Conservation (phyloP, 2,888 invertebrate genomes). For the Notodonta ziczac region DNA sequence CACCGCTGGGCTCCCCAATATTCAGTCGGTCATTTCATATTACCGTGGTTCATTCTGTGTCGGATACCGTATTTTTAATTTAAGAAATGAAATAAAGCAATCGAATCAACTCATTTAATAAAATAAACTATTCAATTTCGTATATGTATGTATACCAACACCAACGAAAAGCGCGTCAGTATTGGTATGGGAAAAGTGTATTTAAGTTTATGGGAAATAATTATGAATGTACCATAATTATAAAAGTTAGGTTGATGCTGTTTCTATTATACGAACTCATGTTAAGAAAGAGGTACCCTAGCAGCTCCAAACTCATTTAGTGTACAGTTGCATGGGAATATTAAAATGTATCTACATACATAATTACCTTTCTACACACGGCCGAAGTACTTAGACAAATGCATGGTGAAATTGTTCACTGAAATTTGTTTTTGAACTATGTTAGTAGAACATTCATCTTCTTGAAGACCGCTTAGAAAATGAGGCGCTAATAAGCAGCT, state of each 20-base stretch:
- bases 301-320: not conserved
- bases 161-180: no score
- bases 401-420: not conserved
- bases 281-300: not conserved
- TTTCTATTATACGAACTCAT: not conserved
- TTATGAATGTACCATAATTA: not conserved
- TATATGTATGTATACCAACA: no score
- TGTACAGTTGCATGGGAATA: not conserved
- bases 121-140: no score
- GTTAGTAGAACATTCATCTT: constrained; percentile 22
- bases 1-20: no score
- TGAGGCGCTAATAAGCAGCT: constrained; percentile 39
- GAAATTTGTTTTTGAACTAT: constrained; percentile 6
- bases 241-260: not conserved
- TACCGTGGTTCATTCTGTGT: no score
- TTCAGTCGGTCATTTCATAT: no score
- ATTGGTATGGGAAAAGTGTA: no score
- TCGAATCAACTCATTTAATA: no score
- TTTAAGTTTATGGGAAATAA: not conserved
- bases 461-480: constrained; percentile 23
- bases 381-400: not conserved
- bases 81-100: no score
- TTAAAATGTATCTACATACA: not conserved
- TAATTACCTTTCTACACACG: not conserved
- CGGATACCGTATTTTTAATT: no score